phyloP scores from a whole-genome alignment of 1,140 invertebrate genomes.

The Drosophila saltans region DNA sequence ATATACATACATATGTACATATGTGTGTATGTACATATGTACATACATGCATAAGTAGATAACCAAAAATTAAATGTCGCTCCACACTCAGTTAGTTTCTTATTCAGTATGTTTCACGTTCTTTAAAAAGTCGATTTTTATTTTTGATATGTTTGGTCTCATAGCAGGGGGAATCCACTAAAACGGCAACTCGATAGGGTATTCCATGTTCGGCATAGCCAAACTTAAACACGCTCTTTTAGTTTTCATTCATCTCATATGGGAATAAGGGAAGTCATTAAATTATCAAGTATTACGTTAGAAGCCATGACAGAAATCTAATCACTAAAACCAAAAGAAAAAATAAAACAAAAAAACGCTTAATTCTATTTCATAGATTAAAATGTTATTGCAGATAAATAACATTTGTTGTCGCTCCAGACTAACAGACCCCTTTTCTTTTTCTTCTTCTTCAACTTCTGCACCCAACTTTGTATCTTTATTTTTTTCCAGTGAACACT shows the following conservation, averaged over 20 bases:
- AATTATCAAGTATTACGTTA: conserved; percentile 56
- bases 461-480: conserved; percentile 59
- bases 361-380: conserved; percentile 70
- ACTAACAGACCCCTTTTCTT: conserved; percentile 57
- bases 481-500: conserved; percentile 72
- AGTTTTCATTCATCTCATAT: conserved; percentile 10
- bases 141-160: no score
- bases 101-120: no score
- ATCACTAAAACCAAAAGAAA: conserved; percentile 39
- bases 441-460: conserved; percentile 3
- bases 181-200: no score
- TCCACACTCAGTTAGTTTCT: no score
- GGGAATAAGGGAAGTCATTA: conserved; percentile 58
- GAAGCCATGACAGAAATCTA: conserved; percentile 53
- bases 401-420: conserved; percentile 44
- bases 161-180: no score
- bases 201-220: no score
- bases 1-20: no score
- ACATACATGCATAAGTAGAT: no score
- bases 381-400: conserved; percentile 73
- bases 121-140: no score
- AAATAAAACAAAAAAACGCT: conserved; percentile 42
- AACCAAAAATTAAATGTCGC: no score
- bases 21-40: no score
- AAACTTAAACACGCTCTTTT: not conserved